Evolutionary conservation across 2,888 invertebrate genomes (phyloP).

Genomic region (Rhagophthalmus giganteus): DNA sequence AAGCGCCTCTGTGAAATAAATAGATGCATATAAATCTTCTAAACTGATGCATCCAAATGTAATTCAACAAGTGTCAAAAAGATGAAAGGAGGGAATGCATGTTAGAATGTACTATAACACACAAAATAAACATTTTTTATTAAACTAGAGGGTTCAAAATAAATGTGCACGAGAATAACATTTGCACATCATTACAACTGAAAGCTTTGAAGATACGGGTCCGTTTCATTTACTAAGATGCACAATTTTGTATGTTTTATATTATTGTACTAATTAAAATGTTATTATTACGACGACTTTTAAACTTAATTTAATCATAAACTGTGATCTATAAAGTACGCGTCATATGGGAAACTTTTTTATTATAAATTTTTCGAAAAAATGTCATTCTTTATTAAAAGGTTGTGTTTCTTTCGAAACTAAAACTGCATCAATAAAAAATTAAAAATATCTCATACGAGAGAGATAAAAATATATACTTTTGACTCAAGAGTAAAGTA

Average conservation of each 20-base stretch:
- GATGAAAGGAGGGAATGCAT: slow-evolving; percentile 29
- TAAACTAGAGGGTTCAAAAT: slow-evolving; percentile 23
- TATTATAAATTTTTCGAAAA: no score
- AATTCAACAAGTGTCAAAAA: slow-evolving; percentile 28
- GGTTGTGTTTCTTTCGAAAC: no score
- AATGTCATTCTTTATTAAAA: no score
- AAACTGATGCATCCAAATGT: slow-evolving; percentile 15
- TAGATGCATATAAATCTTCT: slow-evolving; percentile 11
- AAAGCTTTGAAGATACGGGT: slow-evolving; percentile 27
- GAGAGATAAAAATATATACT: no score
- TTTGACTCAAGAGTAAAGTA: no score
- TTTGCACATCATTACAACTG: slow-evolving; percentile 33
- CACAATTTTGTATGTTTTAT: slow-evolving; percentile 1
- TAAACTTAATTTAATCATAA: no score
- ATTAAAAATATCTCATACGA: no score
- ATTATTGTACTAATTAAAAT: no score
- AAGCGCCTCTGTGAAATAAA: slow-evolving; percentile 9
- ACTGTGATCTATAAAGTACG: no score
- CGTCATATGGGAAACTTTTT: no score
- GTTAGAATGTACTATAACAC: slow-evolving; percentile 25
- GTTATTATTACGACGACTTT: no score
- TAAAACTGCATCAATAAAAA: no score
- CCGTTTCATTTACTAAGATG: not conserved
- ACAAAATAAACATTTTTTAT: slow-evolving; percentile 25
- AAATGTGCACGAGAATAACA: slow-evolving; percentile 33